A percentile compares a stretch with the other conserved stretches of the same genome.
These are phyloP conservation scores for Diachasma alloeum DNA, from an alignment of 1,140 invertebrate species.

Conservation along the genomic window DNA sequence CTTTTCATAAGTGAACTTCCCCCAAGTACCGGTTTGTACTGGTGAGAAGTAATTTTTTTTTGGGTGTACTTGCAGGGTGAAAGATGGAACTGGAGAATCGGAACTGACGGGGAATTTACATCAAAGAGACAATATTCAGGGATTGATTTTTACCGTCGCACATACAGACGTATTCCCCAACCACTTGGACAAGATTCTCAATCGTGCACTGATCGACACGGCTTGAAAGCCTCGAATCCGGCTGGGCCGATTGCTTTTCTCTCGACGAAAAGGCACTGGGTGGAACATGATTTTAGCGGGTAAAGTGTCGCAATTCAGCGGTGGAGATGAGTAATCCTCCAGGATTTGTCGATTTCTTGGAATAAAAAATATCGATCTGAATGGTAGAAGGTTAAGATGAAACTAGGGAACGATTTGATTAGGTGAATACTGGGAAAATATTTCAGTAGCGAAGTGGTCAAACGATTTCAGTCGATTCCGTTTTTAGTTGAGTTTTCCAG, in stretches of 20 bases:
- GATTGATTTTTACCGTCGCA: constrained; percentile 29
- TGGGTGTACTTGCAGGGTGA: too few species aligned
- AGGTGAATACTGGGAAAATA: too few species aligned
- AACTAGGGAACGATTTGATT: too few species aligned
- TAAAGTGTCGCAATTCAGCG: background rate
- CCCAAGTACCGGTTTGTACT: too few species aligned
- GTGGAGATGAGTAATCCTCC: background rate
- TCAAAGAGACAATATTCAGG: constrained; percentile 1
- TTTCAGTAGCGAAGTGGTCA: too few species aligned
- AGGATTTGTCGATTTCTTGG: background rate
- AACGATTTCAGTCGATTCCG: too few species aligned
- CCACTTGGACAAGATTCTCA: constrained; percentile 39
- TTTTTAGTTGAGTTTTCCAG: too few species aligned
- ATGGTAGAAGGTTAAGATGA: too few species aligned
- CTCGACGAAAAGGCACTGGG: background rate
- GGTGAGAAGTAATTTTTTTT: too few species aligned
- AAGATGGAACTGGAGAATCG: too few species aligned
- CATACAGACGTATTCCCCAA: constrained; percentile 28
- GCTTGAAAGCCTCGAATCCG: constrained; percentile 39
- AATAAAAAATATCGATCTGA: background rate
- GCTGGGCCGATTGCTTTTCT: constrained; percentile 45
- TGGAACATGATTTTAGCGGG: too few species aligned
- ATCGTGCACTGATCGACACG: constrained; percentile 41
- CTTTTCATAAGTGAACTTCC: too few species aligned
- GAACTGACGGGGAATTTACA: background rate